Evolutionary conservation across 2,888 invertebrate genomes (phyloP).

Genomic region (Sisyra nigra): DNA sequence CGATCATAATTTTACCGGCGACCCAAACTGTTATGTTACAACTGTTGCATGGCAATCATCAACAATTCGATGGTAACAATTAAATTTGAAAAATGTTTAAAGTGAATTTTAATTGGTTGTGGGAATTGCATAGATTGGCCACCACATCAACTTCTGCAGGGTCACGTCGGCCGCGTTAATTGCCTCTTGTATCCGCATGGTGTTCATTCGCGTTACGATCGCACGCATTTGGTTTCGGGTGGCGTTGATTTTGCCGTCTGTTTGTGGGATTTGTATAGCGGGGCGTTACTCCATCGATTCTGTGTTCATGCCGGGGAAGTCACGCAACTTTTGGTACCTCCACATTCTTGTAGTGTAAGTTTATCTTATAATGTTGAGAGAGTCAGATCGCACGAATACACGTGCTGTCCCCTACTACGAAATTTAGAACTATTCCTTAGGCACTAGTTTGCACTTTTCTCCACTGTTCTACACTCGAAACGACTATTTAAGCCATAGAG

Average conservation of each 20-base stretch:
- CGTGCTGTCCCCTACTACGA: too few relatives aligned
- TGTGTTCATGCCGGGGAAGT: conserved; percentile 98
- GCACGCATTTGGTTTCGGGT: conserved; percentile 80
- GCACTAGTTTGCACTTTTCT: too few relatives aligned
- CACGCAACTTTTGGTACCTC: conserved; percentile 85
- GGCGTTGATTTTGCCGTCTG: conserved; percentile 97
- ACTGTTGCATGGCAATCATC: conserved; percentile 73
- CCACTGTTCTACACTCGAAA: too few relatives aligned
- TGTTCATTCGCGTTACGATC: conserved; percentile 76
- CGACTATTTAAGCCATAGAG: too few relatives aligned
- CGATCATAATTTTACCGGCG: conserved; percentile 89
- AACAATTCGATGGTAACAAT: conserved; percentile 50
- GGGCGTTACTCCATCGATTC: conserved; percentile 80
- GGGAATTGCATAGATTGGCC: conserved; percentile 87
- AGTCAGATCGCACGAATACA: too few relatives aligned
- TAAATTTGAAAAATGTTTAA: conserved; percentile 7
- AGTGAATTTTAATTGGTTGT: too few relatives aligned
- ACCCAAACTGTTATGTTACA: conserved; percentile 91
- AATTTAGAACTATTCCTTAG: too few relatives aligned
- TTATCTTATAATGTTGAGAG: too few relatives aligned
- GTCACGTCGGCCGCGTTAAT: conserved; percentile 88
- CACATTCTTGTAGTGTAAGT: conserved; percentile 73
- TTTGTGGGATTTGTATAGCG: conserved; percentile 87
- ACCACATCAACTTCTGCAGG: conserved; percentile 69
- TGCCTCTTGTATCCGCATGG: conserved; percentile 91